Percentiles rank a stretch among this genome's conserved stretches.
Evolutionary conservation across 2,797 vertebrate genomes (phyloP).

Genomic region (Rhinoraja longicauda): DNA sequence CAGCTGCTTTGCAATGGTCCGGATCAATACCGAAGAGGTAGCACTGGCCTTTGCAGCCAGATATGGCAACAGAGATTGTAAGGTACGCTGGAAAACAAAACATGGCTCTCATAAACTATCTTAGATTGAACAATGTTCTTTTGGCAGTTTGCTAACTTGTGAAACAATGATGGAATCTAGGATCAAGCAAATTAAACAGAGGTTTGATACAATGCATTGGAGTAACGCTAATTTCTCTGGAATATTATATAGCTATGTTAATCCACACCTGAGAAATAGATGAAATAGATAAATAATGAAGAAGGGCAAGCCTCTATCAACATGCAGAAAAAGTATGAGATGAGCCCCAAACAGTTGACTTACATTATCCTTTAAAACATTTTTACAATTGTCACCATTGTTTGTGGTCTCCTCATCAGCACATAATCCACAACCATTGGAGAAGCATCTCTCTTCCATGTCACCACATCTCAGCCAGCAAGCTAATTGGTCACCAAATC

Average conservation of each 20-base stretch:
- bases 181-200: background rate
- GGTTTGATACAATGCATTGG: background rate
- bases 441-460: background rate
- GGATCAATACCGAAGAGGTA: conserved; percentile 82
- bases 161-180: background rate
- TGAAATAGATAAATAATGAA: background rate
- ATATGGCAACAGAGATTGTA: conserved; percentile 90
- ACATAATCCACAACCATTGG: background rate
- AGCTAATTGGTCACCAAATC: background rate
- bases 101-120: background rate
- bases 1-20: conserved; percentile 86
- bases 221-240: background rate
- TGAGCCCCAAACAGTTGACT: background rate
- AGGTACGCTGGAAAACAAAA: conserved; percentile 64
- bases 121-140: background rate
- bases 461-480: background rate
- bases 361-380: background rate
- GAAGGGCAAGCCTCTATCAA: background rate
- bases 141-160: background rate
- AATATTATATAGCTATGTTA: background rate
- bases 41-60: conserved; percentile 90
- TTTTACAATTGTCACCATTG: background rate
- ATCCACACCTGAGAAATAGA: background rate
- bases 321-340: background rate
- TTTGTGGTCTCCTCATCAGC: background rate